Percentiles rank a stretch among this genome's conserved stretches.
phyloP scores from a whole-genome alignment of 1,140 invertebrate genomes.

The Nephotettix cincticeps region DNA sequence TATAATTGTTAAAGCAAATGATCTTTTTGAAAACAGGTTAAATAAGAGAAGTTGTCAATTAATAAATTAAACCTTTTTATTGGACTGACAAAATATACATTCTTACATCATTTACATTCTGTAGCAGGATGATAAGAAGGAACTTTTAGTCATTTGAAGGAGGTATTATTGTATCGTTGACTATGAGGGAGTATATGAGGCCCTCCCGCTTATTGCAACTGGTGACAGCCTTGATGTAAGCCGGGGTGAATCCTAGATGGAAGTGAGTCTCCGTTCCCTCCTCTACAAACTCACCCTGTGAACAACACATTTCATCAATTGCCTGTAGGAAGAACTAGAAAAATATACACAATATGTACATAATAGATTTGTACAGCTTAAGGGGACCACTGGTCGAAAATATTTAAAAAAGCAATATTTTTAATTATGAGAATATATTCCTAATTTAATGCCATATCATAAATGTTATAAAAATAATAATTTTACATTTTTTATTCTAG shows the following conservation, averaged over 20 bases:
- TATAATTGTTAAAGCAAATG: too few relatives aligned
- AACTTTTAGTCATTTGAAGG: constrained; percentile 19
- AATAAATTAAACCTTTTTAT: too few relatives aligned
- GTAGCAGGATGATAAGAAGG: too few relatives aligned
- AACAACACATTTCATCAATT: constrained; percentile 30
- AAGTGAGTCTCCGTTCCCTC: constrained; percentile 83
- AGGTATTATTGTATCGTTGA: constrained; percentile 45
- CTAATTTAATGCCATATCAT: too few relatives aligned
- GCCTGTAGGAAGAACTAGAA: background rate
- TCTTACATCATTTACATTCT: too few relatives aligned
- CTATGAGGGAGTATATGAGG: constrained; percentile 53
- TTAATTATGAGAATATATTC: background rate
- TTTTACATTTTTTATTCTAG: too few relatives aligned
- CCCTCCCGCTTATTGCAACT: constrained; percentile 53
- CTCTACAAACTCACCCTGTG: constrained; percentile 74
- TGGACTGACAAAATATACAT: too few relatives aligned
- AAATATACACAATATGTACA: background rate
- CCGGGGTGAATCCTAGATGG: constrained; percentile 53
- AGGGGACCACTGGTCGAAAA: background rate
- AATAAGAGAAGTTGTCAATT: too few relatives aligned
- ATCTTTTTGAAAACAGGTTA: too few relatives aligned
- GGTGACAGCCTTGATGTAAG: constrained; percentile 60
- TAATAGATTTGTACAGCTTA: background rate
- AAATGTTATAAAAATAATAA: too few relatives aligned
- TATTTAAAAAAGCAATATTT: background rate